Base-by-base conservation (phyloP, 2,797 vertebrate species). In the Mormyrops boulengeri region DNA sequence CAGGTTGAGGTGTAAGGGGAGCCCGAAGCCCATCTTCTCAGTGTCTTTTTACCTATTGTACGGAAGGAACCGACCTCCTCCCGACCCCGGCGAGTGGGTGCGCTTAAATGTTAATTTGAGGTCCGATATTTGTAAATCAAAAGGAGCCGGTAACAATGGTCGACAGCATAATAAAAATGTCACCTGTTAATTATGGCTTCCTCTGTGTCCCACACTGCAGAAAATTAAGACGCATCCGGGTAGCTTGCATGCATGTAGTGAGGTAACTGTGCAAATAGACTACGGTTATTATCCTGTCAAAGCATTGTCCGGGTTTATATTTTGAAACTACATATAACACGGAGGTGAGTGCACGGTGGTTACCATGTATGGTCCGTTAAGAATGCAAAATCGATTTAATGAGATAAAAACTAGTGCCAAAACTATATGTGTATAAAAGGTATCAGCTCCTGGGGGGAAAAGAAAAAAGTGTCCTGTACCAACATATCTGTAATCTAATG, bases 1-100 rank as follows among this genome's bases (percentile, higher is more conserved):
- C 73, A 44, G 73, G 5, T 44, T 80, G 12, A 44, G 14, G 34
- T 41, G 93, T 91, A 91, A 93, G 30, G 38, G 87, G 90, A 93
- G 87, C 89, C 89, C 47, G 38, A 73, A 69, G 69, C 52, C 44
- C 30, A 30, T 73, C 30, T 4, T 80, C 1, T 80, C 38, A 80
- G 66, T 73, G 66, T 73, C 73, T 80, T 44, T 80, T 80, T 80
- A 44, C 73, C 73, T 44, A 44, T 80, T 80, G 73, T 80, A 44
- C 38, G 19, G 38, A 80, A 80, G 38, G 30, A 73, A 80, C 73
- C 30, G 66, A 73, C 66, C 66, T 44, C 19, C 3, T 80, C 17
- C 73, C 73, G 73, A 80, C 73, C 73, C 38, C 73, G 38, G 73
- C 7, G 30, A 38, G 30, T 44, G 38, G 34, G 34, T n/a, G 41